phyloP scores from a whole-genome alignment of 2,888 invertebrate genomes.

The Synergus laeviventris region DNA sequence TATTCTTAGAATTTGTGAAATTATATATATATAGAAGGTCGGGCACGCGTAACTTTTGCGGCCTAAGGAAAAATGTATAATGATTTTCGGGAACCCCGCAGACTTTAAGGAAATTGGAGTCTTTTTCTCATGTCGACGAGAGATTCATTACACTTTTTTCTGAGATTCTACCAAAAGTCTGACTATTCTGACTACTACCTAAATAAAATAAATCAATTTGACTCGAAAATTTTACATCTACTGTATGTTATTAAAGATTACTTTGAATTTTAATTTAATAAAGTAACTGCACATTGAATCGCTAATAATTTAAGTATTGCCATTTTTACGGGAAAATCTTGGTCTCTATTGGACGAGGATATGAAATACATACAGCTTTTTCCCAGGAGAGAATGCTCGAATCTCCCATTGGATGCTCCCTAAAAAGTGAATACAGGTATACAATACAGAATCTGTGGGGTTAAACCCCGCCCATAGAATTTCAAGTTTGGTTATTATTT shows the following conservation, averaged over 20 bases:
- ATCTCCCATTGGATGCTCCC: background rate
- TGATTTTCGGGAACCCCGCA: background rate
- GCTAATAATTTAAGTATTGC: too few relatives aligned
- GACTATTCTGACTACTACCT: background rate
- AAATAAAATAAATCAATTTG: background rate
- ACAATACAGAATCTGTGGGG: background rate
- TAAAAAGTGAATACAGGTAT: too few relatives aligned
- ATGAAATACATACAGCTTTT: background rate
- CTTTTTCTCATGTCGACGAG: constrained; percentile 7
- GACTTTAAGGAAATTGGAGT: background rate
- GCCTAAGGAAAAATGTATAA: background rate
- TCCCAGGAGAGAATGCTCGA: background rate
- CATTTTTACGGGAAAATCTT: background rate
- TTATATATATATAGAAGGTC: background rate
- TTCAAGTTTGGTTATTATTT: too few relatives aligned
- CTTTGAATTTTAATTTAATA: too few relatives aligned
- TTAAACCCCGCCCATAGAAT: background rate
- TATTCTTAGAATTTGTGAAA: constrained; percentile 3
- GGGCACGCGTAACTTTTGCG: constrained; percentile 36
- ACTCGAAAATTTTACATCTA: too few relatives aligned
- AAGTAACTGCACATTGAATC: too few relatives aligned
- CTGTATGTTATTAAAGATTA: too few relatives aligned
- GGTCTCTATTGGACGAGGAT: background rate
- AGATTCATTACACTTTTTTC: constrained; percentile 20
- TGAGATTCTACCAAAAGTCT: constrained; percentile 7